phyloP scores from a whole-genome alignment of 2,113 vertebrate species.

The Rafetus swinhoei region DNA sequence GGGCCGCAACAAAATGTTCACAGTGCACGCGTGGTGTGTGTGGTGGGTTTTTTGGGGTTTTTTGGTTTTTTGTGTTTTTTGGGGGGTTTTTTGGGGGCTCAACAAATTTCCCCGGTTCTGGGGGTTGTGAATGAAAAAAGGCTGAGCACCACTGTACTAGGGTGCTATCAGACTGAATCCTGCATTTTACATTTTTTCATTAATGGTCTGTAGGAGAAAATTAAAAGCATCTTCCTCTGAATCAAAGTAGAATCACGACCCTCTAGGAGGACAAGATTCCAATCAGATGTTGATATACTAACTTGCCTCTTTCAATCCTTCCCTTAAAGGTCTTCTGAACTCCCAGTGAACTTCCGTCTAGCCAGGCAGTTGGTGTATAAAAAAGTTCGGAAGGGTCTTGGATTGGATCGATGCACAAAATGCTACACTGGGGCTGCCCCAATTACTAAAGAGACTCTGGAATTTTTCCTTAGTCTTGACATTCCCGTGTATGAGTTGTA shows the following conservation, averaged over 20 bases:
- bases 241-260: fast-evolving
- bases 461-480: conserved; percentile 95
- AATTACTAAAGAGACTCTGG: conserved; percentile 87
- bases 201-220: neutral
- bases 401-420: conserved; percentile 87
- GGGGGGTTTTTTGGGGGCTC: too few species aligned
- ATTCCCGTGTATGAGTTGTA: conserved; percentile 90
- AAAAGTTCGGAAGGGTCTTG: conserved; percentile 86
- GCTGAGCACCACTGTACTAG: too few species aligned
- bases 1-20: too few species aligned
- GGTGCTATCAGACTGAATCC: too few species aligned
- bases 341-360: conserved; percentile 83
- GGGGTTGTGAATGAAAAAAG: too few species aligned
- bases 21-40: too few species aligned
- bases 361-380: conserved; percentile 88
- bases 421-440: conserved; percentile 90
- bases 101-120: too few species aligned
- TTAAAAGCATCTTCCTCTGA: neutral
- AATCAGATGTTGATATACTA: fast-evolving
- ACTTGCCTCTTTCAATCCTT: fast-evolving
- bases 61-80: too few species aligned
- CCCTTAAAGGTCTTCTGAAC: neutral
- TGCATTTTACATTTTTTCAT: too few species aligned
- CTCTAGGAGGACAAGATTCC: neutral
- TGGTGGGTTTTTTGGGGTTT: too few species aligned